Evolutionary conservation across 2,797 vertebrate species (phyloP).

Genomic region (Phalanger gymnotis): DNA sequence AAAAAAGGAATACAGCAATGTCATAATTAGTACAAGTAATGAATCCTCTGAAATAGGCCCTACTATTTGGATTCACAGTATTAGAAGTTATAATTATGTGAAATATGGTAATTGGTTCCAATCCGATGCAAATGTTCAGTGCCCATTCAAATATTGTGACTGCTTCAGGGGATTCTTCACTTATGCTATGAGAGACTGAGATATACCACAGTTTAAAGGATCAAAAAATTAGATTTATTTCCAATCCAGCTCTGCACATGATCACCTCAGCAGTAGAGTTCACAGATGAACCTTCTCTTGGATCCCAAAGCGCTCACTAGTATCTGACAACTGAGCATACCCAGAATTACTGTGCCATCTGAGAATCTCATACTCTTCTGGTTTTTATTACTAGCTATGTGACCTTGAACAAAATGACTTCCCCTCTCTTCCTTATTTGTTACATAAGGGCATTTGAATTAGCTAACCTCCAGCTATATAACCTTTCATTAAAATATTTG

Average conservation of each 20-base stretch:
- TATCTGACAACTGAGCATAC: not conserved
- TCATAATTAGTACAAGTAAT: not conserved
- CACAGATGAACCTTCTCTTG: not conserved
- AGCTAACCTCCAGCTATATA: not conserved
- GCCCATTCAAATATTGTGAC: not conserved
- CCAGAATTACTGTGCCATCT: not conserved
- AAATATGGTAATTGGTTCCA: not conserved
- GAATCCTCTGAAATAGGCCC: not conserved
- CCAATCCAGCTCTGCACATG: not conserved
- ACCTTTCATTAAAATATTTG: not conserved
- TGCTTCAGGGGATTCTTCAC: not conserved
- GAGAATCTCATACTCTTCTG: not conserved
- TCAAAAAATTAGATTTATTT: not conserved
- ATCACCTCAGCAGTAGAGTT: not conserved
- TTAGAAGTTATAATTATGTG: not conserved
- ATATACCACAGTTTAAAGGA: not conserved
- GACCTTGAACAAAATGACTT: not conserved
- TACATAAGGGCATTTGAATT: not conserved
- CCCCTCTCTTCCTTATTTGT: not conserved
- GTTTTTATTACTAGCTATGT: not conserved
- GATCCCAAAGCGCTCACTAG: not conserved
- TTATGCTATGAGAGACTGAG: not conserved
- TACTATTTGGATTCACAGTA: not conserved
- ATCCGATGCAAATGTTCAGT: not conserved
- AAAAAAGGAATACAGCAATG: not conserved